Evolutionary conservation across 2,113 vertebrate genomes (phyloP).

Genomic region (Ctenomys sociabilis): DNA sequence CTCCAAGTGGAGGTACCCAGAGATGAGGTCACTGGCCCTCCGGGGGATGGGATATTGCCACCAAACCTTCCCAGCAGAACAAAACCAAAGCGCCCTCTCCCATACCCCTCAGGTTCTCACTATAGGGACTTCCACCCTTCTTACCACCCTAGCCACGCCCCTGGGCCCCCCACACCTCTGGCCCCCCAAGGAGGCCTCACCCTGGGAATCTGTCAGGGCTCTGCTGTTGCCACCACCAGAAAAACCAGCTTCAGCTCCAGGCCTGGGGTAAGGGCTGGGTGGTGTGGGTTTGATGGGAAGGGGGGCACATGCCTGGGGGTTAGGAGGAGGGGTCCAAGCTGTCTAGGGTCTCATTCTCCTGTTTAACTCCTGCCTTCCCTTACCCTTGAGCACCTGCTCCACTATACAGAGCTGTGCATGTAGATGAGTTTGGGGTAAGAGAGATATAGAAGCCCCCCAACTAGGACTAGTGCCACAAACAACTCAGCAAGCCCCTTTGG

Average conservation of each 20-base stretch:
- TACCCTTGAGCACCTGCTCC: background rate
- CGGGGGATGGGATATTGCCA: conserved; percentile 58
- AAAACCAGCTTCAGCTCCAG: conserved; percentile 72
- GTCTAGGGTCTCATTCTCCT: conserved; percentile 51
- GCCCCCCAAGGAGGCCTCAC: conserved; percentile 71
- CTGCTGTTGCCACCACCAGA: conserved; percentile 66
- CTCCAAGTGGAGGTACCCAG: conserved; percentile 39
- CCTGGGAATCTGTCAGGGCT: conserved; percentile 66
- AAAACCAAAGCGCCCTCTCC: conserved; percentile 32
- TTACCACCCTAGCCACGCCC: background rate
- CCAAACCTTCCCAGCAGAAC: background rate
- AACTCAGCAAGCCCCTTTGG: background rate
- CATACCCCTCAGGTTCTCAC: conserved; percentile 34
- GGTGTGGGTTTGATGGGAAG: conserved; percentile 57
- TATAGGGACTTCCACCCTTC: background rate
- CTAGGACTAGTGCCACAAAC: background rate
- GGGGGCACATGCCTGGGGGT: conserved; percentile 13
- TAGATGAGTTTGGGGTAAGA: background rate
- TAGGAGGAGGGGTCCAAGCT: conserved; percentile 54
- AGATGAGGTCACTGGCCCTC: conserved; percentile 67
- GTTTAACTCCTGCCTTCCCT: conserved; percentile 58
- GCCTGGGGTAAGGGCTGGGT: conserved; percentile 62
- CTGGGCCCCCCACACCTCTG: conserved; percentile 14
- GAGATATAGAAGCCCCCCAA: background rate
- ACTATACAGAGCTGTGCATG: background rate